A percentile compares a stretch with the other conserved stretches of the same genome.
phyloP scores from a whole-genome alignment of 2,888 invertebrate genomes.

The Lomographa bimaculata region DNA sequence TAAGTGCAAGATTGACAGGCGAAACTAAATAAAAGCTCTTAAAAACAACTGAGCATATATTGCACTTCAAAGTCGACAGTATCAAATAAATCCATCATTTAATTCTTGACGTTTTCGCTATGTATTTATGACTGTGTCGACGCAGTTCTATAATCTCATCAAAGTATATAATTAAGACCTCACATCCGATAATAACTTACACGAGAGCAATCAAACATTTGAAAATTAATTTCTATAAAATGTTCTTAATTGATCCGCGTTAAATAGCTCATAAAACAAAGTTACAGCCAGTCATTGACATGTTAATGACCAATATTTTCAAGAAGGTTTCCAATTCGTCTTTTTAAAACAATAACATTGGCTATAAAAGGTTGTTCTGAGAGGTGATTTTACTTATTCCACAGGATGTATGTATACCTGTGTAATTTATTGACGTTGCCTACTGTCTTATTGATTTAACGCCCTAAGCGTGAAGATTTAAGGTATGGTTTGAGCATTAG shows the following conservation, averaged over 20 bases:
- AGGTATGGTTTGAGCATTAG: slow-evolving; percentile 38
- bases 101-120: slow-evolving; percentile 6
- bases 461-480: slow-evolving; percentile 43
- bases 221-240: slow-evolving; percentile 30
- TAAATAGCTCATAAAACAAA: slow-evolving; percentile 50
- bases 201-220: slow-evolving; percentile 11
- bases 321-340: slow-evolving; percentile 31
- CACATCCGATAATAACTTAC: slow-evolving; percentile 4
- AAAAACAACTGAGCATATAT: too few species aligned
- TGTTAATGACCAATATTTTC: slow-evolving; percentile 42
- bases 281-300: slow-evolving; percentile 43
- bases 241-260: slow-evolving; percentile 41
- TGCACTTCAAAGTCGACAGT: too few species aligned
- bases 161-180: slow-evolving; percentile 2
- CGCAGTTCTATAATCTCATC: slow-evolving; percentile 3
- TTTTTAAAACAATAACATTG: slow-evolving; percentile 43
- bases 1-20: too few species aligned
- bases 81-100: slow-evolving; percentile 3
- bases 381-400: slow-evolving; percentile 28
- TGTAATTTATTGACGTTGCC: slow-evolving; percentile 44
- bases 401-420: slow-evolving; percentile 40
- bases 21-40: too few species aligned
- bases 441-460: slow-evolving; percentile 44
- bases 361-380: slow-evolving; percentile 31
- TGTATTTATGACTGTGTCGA: slow-evolving; percentile 3